These are phyloP conservation scores for Athene cunicularia DNA, from an alignment of 2,113 vertebrate species.

Conservation along the genomic window DNA sequence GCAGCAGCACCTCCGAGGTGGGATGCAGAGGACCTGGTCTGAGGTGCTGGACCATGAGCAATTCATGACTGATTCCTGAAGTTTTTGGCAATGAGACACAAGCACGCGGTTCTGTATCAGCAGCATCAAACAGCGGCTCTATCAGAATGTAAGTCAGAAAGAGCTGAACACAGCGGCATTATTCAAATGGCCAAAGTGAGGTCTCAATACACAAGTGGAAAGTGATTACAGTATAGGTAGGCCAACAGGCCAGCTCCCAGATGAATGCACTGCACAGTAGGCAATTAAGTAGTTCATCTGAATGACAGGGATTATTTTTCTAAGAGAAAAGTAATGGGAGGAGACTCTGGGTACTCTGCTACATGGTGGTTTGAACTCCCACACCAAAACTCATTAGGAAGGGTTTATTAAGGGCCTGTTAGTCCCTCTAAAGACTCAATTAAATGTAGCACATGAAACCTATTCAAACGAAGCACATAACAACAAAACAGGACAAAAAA, in stretches of 20 bases:
- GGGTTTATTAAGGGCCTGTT: slow-evolving; percentile 1
- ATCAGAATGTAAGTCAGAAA: background rate
- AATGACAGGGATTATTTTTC: slow-evolving; percentile 25
- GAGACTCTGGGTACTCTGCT: background rate
- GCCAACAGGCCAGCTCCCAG: slow-evolving; percentile 27
- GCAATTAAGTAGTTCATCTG: slow-evolving; percentile 7
- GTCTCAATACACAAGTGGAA: background rate
- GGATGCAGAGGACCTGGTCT: background rate
- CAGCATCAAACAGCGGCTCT: background rate
- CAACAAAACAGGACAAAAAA: background rate
- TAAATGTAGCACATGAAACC: slow-evolving; percentile 7
- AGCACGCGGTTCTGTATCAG: background rate
- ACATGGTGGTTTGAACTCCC: slow-evolving; percentile 4
- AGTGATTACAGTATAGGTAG: background rate
- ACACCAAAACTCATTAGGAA: slow-evolving; percentile 17
- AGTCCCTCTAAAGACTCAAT: slow-evolving; percentile 10
- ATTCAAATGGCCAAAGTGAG: background rate
- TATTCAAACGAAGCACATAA: background rate
- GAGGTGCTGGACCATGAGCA: background rate
- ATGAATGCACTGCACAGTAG: background rate
- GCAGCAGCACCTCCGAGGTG: background rate
- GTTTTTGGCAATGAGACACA: fast-evolving
- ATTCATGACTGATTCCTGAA: fast-evolving
- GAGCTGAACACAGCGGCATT: background rate
- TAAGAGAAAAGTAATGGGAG: background rate